Conservation (phyloP, 2,888 invertebrate genomes). For the Cataglyphis altisquamis region DNA sequence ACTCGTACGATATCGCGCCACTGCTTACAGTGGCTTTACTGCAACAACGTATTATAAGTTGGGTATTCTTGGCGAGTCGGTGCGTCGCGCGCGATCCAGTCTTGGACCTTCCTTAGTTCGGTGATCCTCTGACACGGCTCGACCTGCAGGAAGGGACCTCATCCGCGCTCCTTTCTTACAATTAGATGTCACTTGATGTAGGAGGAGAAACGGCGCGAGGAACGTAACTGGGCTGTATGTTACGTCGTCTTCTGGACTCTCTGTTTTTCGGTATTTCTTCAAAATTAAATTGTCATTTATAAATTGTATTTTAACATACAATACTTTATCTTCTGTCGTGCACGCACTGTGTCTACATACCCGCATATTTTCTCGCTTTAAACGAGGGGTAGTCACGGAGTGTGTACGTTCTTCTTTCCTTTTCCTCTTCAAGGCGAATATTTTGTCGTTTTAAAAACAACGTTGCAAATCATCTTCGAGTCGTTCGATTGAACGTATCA, state of each 20-base stretch:
- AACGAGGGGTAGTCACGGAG: not conserved
- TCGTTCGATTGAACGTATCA: not conserved
- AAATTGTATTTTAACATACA: too few species aligned
- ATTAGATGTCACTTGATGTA: not conserved
- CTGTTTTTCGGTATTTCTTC: slow-evolving; percentile 78
- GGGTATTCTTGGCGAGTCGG: not conserved
- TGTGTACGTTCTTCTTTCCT: not conserved
- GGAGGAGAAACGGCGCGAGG: not conserved
- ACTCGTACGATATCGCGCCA: not conserved
- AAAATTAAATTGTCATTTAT: not conserved
- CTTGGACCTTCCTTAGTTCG: not conserved
- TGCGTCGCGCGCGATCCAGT: slow-evolving; percentile 6
- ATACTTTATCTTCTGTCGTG: too few species aligned
- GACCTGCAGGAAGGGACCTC: not conserved
- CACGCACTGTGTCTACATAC: not conserved
- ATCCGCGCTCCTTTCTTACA: not conserved
- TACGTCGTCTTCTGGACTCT: slow-evolving; percentile 81
- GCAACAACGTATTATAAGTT: not conserved
- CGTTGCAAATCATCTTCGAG: not conserved
- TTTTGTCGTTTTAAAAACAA: not conserved
- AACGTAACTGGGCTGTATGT: slow-evolving; percentile 77
- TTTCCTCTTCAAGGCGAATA: not conserved
- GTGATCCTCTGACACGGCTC: not conserved
- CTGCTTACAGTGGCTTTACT: slow-evolving; percentile 1
- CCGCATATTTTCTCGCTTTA: not conserved